Evolutionary conservation across 2,888 invertebrate species (phyloP).

Genomic region (Leptogaster cylindrica): DNA sequence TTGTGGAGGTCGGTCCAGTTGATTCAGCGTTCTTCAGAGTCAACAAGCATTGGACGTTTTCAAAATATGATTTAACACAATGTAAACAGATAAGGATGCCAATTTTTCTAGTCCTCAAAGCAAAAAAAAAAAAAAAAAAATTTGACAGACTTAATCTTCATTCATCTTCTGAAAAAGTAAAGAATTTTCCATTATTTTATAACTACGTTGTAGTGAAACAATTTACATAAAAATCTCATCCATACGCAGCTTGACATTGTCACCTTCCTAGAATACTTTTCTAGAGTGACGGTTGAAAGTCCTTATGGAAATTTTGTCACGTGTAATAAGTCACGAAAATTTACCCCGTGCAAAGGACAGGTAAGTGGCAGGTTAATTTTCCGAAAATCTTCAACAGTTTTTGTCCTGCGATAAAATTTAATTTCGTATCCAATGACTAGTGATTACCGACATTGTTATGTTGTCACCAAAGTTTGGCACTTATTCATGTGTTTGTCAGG

Average conservation of each 20-base stretch:
- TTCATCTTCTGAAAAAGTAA: constrained; percentile 9
- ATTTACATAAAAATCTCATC: constrained; percentile 35
- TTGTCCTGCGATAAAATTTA: constrained; percentile 21
- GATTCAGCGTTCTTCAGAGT: too few species aligned
- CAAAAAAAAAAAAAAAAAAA: background rate
- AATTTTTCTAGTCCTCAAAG: too few species aligned
- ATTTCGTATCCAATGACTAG: constrained; percentile 22
- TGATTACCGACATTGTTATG: background rate
- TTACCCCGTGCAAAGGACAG: constrained; percentile 32
- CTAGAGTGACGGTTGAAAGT: background rate
- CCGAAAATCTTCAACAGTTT: constrained; percentile 26
- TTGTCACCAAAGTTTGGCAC: background rate
- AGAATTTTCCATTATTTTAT: background rate
- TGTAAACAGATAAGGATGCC: constrained; percentile 33
- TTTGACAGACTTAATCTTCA: constrained; percentile 24
- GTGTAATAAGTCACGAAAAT: constrained; percentile 35
- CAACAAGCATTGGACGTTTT: too few species aligned
- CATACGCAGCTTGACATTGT: constrained; percentile 27
- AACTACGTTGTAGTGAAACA: constrained; percentile 1
- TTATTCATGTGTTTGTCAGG: background rate
- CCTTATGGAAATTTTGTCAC: constrained; percentile 30
- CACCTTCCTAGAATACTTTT: constrained; percentile 17
- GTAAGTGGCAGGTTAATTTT: constrained; percentile 39
- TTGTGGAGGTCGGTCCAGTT: too few species aligned
- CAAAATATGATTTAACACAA: constrained; percentile 31